Percentiles rank a stretch among this genome's conserved stretches.
These are phyloP conservation scores for Iselma pallidipennis DNA, from an alignment of 2,888 invertebrate genomes.

Conservation along the genomic window DNA sequence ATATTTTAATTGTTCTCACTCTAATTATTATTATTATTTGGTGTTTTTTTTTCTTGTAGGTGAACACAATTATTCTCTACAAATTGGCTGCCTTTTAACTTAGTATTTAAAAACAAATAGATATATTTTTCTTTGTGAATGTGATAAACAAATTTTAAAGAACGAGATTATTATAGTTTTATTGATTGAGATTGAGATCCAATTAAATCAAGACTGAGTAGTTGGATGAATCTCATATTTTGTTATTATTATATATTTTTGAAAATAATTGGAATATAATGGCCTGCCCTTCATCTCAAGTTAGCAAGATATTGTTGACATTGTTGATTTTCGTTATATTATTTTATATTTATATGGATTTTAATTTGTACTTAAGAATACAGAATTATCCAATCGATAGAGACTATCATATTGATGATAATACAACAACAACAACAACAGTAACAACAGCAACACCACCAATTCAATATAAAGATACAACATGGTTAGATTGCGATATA, in stretches of 20 bases:
- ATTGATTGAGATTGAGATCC: neutral
- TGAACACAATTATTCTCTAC: constrained; percentile 14
- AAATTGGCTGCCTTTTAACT: constrained; percentile 16
- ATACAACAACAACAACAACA: constrained; percentile 43
- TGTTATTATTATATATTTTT: neutral
- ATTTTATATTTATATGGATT: constrained; percentile 76
- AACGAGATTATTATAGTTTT: too few relatives aligned
- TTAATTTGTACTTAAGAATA: constrained; percentile 70
- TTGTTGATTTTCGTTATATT: constrained; percentile 62
- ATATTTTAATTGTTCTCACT: too few relatives aligned
- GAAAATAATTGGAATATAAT: constrained; percentile 48
- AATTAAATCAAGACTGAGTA: constrained; percentile 27
- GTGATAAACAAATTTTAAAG: too few relatives aligned
- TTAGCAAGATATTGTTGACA: constrained; percentile 68
- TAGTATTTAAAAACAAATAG: neutral
- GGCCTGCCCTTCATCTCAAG: constrained; percentile 75
- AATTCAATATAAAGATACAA: constrained; percentile 58
- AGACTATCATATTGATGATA: constrained; percentile 19
- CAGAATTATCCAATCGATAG: constrained; percentile 68
- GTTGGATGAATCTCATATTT: too few relatives aligned
- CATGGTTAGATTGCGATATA: constrained; percentile 70
- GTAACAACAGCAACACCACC: constrained; percentile 22
- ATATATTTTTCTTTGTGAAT: too few relatives aligned
- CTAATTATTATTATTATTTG: too few relatives aligned
- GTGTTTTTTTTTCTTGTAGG: constrained; percentile 15